Evolutionary conservation across 2,113 vertebrate species (phyloP).

Genomic region (Boleophthalmus pectinirostris): DNA sequence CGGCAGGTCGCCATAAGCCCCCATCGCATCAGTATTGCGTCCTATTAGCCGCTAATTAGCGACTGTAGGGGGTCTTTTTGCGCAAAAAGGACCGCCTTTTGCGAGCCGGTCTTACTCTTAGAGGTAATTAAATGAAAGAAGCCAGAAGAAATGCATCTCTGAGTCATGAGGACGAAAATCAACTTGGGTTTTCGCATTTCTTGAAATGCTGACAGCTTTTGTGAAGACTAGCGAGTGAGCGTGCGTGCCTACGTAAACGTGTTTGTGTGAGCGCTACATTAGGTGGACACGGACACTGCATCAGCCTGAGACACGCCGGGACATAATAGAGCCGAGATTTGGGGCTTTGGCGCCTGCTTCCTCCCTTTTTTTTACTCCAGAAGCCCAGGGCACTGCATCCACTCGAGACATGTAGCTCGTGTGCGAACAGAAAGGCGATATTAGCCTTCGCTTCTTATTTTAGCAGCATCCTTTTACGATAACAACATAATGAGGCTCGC

Average conservation of each 20-base stretch:
- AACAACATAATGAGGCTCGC: constrained; percentile 70
- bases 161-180: constrained; percentile 9
- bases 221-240: constrained; percentile 18
- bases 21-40: constrained; percentile 21
- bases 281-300: constrained; percentile 76
- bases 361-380: constrained; percentile 14
- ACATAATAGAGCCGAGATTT: constrained; percentile 61
- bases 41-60: constrained; percentile 38
- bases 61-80: constrained; percentile 5
- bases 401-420: constrained; percentile 56
- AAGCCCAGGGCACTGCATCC: constrained; percentile 43
- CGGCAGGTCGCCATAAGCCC: constrained; percentile 15
- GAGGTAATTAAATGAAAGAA: constrained; percentile 5
- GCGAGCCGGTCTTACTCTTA: constrained; percentile 26
- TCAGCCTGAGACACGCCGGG: constrained; percentile 69
- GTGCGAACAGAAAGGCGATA: constrained; percentile 40
- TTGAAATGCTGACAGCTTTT: constrained; percentile 36
- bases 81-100: constrained; percentile 8
- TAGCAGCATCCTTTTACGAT: constrained; percentile 63
- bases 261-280: constrained; percentile 48
- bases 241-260: constrained; percentile 4
- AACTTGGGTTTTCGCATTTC: background rate
- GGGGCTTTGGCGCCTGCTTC: constrained; percentile 47
- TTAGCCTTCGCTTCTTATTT: constrained; percentile 46
- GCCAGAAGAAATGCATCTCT: background rate